A percentile compares a stretch with the other conserved stretches of the same genome.
Conservation (phyloP, 2,113 vertebrate genomes). For the Stictonetta naevosa region DNA sequence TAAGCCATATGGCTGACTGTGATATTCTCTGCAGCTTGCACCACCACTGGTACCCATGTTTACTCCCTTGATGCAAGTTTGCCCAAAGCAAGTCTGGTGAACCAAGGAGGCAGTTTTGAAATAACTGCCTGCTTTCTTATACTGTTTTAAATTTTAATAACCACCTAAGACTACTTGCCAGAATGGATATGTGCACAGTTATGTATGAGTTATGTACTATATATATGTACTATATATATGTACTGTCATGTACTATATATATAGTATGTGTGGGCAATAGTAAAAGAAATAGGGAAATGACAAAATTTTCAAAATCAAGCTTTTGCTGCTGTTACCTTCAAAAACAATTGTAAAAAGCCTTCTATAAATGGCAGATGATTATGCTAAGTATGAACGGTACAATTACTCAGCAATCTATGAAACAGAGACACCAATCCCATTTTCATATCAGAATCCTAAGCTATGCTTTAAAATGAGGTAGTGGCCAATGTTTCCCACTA, state of each 20-base stretch:
- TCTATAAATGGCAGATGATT: background rate
- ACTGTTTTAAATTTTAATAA: background rate
- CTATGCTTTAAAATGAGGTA: background rate
- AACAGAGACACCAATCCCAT: background rate
- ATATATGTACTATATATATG: too few species aligned
- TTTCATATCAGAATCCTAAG: background rate
- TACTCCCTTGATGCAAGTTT: background rate
- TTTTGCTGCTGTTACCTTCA: background rate
- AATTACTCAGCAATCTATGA: background rate
- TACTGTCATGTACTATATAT: too few species aligned
- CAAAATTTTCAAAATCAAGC: background rate
- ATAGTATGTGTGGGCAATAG: background rate
- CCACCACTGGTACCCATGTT: rapidly evolving
- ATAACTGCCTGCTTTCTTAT: background rate
- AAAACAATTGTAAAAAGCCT: background rate
- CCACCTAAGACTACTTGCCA: background rate
- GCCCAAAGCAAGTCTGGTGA: background rate
- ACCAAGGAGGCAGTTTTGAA: background rate
- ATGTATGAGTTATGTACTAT: background rate
- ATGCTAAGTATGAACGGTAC: background rate
- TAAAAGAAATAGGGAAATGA: background rate
- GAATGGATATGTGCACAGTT: rapidly evolving
- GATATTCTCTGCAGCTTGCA: background rate
- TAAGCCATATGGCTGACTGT: background rate
- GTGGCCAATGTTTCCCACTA: background rate